Evolutionary conservation across 2,797 vertebrate genomes (phyloP).

Genomic region (Sebastes jordani): DNA sequence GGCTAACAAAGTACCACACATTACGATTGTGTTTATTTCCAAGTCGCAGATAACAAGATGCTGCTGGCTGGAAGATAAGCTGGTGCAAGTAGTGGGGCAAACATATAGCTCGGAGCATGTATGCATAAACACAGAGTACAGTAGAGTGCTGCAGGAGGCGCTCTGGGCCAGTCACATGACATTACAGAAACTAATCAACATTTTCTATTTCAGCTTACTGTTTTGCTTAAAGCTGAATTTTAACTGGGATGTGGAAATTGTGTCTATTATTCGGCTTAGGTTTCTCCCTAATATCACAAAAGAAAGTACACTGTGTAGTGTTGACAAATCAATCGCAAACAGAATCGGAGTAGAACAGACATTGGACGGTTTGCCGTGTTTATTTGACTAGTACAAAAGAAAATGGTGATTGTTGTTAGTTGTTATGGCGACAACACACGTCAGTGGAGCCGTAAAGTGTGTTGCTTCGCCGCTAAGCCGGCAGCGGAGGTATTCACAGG

Average conservation of each 20-base stretch:
- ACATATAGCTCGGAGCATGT: conserved; percentile 44
- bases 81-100: conserved; percentile 52
- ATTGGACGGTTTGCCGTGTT: background rate
- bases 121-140: conserved; percentile 35
- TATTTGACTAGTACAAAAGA: background rate
- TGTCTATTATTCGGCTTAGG: background rate
- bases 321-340: background rate
- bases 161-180: conserved; percentile 39
- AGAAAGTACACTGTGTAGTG: background rate
- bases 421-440: background rate
- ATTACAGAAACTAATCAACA: conserved; percentile 21
- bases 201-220: background rate
- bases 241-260: background rate
- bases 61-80: conserved; percentile 67
- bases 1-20: conserved; percentile 65
- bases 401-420: background rate
- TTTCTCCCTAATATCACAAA: background rate
- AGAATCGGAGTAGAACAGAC: background rate
- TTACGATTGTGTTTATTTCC: conserved; percentile 69
- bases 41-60: conserved; percentile 73
- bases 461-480: background rate
- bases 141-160: conserved; percentile 22
- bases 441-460: background rate
- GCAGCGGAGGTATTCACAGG: accelerated
- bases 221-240: conserved; percentile 8